Evolutionary conservation across 2,113 vertebrate genomes (phyloP), one percentile per base, ranked within the genome.

Genomic region (Chionodraco myersi): DNA sequence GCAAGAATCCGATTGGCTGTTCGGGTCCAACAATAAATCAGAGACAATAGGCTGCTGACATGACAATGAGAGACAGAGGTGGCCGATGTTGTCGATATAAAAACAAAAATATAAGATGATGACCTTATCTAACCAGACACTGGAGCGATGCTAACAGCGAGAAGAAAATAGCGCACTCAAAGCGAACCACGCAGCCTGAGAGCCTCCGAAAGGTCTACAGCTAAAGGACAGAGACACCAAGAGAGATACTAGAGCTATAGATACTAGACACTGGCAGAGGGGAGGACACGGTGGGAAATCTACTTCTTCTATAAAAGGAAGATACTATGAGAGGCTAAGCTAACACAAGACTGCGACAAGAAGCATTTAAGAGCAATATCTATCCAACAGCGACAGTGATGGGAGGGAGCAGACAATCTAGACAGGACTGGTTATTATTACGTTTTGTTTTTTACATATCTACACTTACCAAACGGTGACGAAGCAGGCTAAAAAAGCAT

Each of bases 331-430:
- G 77, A 90, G 36, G 84, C 85, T 83, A 91, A 76, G 85, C 90
- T 87, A 92, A 90, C 85, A 92, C 89, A 88, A 86, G 88, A 92
- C 90, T 12, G 79, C 11, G n/a, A 87, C 90, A 26, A 79, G 82
- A 88, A 89, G 84, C 80, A 26, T 74, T 73, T 62, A 73, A 66
- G 61, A 88, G 82, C 82, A 44, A 80, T 41, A 85, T 72, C 75
- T 85, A 91, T 83, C 63, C 72, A 75, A 88, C 75, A 78, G 71
- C 75, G 73, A 88, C 75, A 78, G 71, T 7, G 79, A 86, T 76
- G 71, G 65, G 60, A 10, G 79, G 53, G 52, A 15, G 76, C 48
- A 18, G 84, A 91, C 79, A 3, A 77, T 72, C 82, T 81, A 91
- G 80, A 89, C 86, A 63, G 76, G 72, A 80, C 72, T 58, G 82